Evolutionary conservation across 2,888 invertebrate species (phyloP).

Genomic region (Tipula unca): DNA sequence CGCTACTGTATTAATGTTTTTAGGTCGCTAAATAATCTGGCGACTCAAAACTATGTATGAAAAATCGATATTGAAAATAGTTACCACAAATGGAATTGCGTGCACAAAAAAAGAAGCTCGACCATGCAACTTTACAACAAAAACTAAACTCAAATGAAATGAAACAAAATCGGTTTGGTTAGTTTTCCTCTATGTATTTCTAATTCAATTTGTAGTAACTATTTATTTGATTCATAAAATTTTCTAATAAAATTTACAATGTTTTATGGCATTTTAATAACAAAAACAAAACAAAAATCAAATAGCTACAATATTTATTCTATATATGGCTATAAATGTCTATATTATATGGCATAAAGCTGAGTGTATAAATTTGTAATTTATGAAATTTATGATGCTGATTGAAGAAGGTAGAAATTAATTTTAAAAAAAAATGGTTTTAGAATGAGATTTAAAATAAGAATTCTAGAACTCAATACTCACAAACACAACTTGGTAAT

Average conservation of each 20-base stretch:
- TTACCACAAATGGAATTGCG: constrained; percentile 15
- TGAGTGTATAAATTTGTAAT: background rate
- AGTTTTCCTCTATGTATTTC: background rate
- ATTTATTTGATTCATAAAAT: constrained; percentile 8
- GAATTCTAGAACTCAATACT: constrained; percentile 43
- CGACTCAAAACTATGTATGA: background rate
- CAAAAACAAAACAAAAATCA: background rate
- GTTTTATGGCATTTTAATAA: background rate
- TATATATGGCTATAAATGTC: background rate
- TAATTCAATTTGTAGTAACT: background rate
- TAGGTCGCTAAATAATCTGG: background rate
- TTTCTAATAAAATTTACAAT: constrained; percentile 4
- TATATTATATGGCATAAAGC: background rate
- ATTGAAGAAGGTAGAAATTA: background rate
- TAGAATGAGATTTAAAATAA: background rate
- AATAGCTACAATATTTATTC: background rate
- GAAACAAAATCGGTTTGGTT: background rate
- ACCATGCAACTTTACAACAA: background rate
- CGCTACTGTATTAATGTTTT: background rate
- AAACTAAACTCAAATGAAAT: background rate
- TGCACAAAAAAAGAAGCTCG: background rate
- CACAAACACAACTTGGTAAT: constrained; percentile 86
- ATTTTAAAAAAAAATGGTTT: background rate
- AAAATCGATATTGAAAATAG: constrained; percentile 2
- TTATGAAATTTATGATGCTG: constrained; percentile 15